A percentile compares a stretch with the other conserved stretches of the same genome.
phyloP scores from a whole-genome alignment of 2,888 invertebrate genomes.

The Patella caerulea region DNA sequence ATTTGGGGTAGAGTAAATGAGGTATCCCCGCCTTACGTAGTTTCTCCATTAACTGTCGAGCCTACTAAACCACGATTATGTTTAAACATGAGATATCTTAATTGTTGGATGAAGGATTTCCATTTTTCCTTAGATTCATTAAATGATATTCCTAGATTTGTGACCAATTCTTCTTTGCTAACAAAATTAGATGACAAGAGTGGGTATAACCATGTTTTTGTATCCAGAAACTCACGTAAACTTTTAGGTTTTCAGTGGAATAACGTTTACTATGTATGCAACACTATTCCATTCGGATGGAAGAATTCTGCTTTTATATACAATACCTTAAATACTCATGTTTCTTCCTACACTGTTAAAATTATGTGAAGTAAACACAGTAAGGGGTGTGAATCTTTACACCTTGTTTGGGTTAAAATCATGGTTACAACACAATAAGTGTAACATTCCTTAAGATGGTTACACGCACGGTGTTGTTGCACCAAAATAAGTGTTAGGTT shows the following conservation, averaged over 20 bases:
- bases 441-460: too few relatives aligned
- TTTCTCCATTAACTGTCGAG: neutral
- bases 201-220: neutral
- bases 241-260: conserved; percentile 7
- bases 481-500: too few relatives aligned
- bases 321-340: neutral
- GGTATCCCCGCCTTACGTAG: neutral
- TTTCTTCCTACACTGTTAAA: too few relatives aligned
- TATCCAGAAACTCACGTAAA: neutral
- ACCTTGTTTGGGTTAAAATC: too few relatives aligned
- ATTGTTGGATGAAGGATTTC: neutral
- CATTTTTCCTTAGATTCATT: neutral
- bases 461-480: too few relatives aligned
- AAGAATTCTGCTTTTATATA: conserved; percentile 2
- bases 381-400: too few relatives aligned
- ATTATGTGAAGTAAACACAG: too few relatives aligned
- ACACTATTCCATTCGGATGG: conserved; percentile 6
- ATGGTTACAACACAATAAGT: too few relatives aligned
- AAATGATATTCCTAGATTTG: neutral
- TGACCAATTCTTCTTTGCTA: neutral
- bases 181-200: neutral
- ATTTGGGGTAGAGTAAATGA: neutral
- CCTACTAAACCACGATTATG: neutral
- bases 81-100: neutral
- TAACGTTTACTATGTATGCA: neutral